These are phyloP conservation scores for Mactromeris polynyma DNA, from an alignment of 2,888 invertebrate species.

Conservation along the genomic window DNA sequence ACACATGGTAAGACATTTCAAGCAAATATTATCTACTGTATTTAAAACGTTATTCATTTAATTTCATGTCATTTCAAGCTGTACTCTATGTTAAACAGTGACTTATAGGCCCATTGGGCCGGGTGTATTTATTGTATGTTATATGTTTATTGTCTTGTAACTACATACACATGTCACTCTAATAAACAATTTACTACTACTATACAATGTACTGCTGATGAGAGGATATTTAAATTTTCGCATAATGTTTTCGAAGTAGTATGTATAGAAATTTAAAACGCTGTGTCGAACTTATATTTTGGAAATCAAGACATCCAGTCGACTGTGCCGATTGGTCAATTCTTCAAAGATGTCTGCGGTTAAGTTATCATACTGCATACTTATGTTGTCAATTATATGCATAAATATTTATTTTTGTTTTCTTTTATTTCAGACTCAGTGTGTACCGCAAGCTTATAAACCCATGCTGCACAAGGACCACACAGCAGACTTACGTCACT, in stretches of 20 bases:
- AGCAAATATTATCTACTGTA: not conserved
- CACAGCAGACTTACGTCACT: constrained; percentile 91
- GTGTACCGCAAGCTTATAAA: constrained; percentile 92
- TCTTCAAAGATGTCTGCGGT: too few relatives aligned
- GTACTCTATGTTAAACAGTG: too few relatives aligned
- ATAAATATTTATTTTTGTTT: not conserved
- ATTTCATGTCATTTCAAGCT: too few relatives aligned
- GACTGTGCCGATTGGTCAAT: too few relatives aligned
- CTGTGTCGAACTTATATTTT: not conserved
- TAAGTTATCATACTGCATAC: too few relatives aligned
- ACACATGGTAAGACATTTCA: constrained; percentile 85
- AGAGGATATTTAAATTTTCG: not conserved
- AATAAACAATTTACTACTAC: too few relatives aligned
- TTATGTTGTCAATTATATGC: too few relatives aligned
- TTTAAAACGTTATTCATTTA: not conserved
- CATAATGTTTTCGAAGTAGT: not conserved
- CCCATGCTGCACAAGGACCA: constrained; percentile 95
- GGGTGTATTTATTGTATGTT: too few relatives aligned
- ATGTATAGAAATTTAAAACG: not conserved
- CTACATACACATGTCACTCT: too few relatives aligned
- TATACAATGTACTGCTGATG: not conserved
- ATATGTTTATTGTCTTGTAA: too few relatives aligned
- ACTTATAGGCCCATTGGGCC: too few relatives aligned
- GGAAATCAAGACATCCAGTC: not conserved
- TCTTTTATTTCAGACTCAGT: constrained; percentile 88